These are phyloP conservation scores for Ailurus styani DNA, from an alignment of 2,113 vertebrate genomes.

Conservation along the genomic window DNA sequence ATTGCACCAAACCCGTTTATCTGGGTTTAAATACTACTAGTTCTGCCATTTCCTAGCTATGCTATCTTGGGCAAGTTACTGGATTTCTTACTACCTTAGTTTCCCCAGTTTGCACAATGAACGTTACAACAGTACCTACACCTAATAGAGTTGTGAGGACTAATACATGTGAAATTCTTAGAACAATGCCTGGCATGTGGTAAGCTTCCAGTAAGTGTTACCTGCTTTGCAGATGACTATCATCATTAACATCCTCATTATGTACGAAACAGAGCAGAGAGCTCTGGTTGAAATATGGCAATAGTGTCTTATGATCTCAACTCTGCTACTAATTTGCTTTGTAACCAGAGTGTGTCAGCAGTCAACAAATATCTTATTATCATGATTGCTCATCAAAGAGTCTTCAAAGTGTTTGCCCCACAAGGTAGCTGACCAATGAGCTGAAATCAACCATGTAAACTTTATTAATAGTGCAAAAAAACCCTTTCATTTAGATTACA, in stretches of 20 bases:
- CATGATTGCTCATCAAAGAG: constrained; percentile 3
- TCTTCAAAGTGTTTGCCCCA: neutral
- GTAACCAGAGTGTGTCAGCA: neutral
- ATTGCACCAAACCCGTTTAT: neutral
- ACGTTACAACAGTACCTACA: neutral
- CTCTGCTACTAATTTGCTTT: neutral
- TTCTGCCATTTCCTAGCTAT: neutral
- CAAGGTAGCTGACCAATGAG: neutral
- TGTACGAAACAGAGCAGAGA: neutral
- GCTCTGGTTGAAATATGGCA: neutral
- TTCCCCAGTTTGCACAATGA: constrained; percentile 1
- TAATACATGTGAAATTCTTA: constrained; percentile 2
- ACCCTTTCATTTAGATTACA: constrained; percentile 12
- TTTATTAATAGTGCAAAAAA: constrained; percentile 10
- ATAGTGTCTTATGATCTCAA: constrained; percentile 17
- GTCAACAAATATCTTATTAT: neutral
- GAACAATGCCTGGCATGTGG: neutral
- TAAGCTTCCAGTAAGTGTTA: constrained; percentile 26
- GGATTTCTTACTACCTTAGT: constrained; percentile 11
- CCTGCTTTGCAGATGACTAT: neutral
- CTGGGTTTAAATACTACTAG: constrained; percentile 20
- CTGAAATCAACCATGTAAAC: constrained; percentile 31
- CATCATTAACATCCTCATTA: neutral
- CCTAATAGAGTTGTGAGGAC: neutral
- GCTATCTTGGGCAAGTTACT: constrained; percentile 1